phyloP scores from a whole-genome alignment of 2,888 invertebrate genomes.

The Melanchra persicariae region DNA sequence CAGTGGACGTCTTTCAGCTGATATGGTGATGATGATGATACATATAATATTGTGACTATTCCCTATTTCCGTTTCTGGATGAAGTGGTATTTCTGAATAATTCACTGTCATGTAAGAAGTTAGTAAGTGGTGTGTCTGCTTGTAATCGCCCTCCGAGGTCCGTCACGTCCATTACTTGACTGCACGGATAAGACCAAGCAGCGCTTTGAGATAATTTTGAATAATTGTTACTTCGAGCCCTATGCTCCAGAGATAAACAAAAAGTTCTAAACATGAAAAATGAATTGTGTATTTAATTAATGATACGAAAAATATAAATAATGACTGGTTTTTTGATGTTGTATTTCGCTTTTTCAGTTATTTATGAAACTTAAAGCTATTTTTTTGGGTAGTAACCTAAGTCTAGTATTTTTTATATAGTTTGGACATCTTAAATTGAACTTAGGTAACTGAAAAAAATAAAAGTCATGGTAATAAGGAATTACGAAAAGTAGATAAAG shows the following conservation, averaged over 20 bases:
- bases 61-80: not conserved
- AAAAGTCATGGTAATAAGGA: too few species aligned
- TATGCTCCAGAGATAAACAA: constrained; percentile 50
- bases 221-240: constrained; percentile 61
- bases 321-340: not conserved
- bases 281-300: constrained; percentile 15
- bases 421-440: too few species aligned
- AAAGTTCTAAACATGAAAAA: constrained; percentile 35
- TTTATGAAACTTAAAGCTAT: not conserved
- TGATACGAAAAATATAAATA: not conserved
- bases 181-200: constrained; percentile 60
- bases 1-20: too few species aligned
- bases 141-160: constrained; percentile 65
- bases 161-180: constrained; percentile 67
- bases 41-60: too few species aligned
- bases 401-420: too few species aligned
- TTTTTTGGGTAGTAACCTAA: not conserved
- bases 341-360: not conserved
- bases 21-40: too few species aligned
- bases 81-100: constrained; percentile 21
- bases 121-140: constrained; percentile 63
- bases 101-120: constrained; percentile 50
- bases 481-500: too few species aligned
- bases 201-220: constrained; percentile 64
- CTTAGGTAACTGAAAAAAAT: too few species aligned